Conservation (phyloP, 2,113 vertebrate genomes). For the Protomyctophum bolini region DNA sequence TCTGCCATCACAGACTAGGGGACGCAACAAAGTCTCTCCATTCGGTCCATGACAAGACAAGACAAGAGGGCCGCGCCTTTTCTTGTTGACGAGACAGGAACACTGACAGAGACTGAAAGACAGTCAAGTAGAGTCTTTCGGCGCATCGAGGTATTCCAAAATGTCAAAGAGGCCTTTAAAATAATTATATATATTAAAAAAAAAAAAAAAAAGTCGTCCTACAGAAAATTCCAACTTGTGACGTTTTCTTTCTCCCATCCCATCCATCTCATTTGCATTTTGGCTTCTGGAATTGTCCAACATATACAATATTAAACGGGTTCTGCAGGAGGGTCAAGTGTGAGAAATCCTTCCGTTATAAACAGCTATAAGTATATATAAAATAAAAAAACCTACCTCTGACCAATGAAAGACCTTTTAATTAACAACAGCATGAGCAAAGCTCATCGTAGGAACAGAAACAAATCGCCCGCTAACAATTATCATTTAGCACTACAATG, state of each 20-base stretch:
- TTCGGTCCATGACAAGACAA: too few species aligned
- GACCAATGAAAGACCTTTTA: conserved; percentile 21
- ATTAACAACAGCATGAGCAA: conserved; percentile 39
- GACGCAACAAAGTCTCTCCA: not conserved
- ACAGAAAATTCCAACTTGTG: not conserved
- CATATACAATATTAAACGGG: not conserved
- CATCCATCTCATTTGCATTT: not conserved
- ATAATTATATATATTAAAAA: too few species aligned
- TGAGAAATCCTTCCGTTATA: conserved; percentile 41
- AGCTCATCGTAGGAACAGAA: conserved; percentile 48
- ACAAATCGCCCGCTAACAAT: conserved; percentile 44
- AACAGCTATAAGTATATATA: conserved; percentile 16
- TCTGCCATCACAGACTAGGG: not conserved
- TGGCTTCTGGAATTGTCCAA: not conserved
- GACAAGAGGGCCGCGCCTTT: too few species aligned
- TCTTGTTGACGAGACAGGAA: too few species aligned
- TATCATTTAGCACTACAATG: conserved; percentile 68
- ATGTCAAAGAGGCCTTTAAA: too few species aligned
- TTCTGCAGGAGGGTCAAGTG: conserved; percentile 46
- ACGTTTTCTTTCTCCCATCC: not conserved
- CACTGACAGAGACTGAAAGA: too few species aligned
- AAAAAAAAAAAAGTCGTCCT: too few species aligned
- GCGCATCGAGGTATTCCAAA: too few species aligned
- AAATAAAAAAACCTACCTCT: not conserved
- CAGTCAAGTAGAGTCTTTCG: too few species aligned